Evolutionary conservation across 1,140 invertebrate genomes (phyloP), one percentile per base, ranked within the genome.

Genomic region (Pseudomyrmex gracilis): DNA sequence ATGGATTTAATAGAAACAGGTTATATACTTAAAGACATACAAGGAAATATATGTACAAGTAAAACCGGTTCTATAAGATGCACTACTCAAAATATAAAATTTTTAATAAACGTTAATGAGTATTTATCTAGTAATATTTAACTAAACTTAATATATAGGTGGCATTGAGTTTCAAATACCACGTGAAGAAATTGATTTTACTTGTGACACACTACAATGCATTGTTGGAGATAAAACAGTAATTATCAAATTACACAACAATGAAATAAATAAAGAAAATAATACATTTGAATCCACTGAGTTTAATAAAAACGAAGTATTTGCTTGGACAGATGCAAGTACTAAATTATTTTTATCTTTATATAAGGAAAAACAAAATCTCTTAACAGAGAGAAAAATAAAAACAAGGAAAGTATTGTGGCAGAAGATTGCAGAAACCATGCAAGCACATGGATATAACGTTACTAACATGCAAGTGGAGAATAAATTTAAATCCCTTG

Each of bases 401-500:
- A 55, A 55, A 55, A 70, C 15, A 0, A 70, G 53, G 34, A 70
- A 13, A 24, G 53, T 55, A n/a, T 12, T 70, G 15, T 70, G 49
- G 22, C 49, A 17, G 17, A 70, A 34, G 7, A 34, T 70, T 8
- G 24, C 15, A 0, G 15, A 70, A 17, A 0, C 12, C 0, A 55
- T 70, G 67, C 15, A 24, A 34, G 10, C 12, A 2, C 20, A 70
- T 4, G 8, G 8, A 1, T 70, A 53, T 15, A 70, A 55, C 53
- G 67, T 55, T 9, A n/a, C 67, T 2, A 3, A 13, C n/a, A 0
- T 34, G 7, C 67, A 70, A 55, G 49, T 70, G 0, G 67, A 70
- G 12, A 70, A 55, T n/a, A 70, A 70, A 24, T 70, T 22, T 70
- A 70, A 70, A 34, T 70, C 49, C 0, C 53, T 70, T 13, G 22